These are phyloP conservation scores for Dendrolimus pini DNA, from an alignment of 2,888 invertebrate species.

Conservation along the genomic window DNA sequence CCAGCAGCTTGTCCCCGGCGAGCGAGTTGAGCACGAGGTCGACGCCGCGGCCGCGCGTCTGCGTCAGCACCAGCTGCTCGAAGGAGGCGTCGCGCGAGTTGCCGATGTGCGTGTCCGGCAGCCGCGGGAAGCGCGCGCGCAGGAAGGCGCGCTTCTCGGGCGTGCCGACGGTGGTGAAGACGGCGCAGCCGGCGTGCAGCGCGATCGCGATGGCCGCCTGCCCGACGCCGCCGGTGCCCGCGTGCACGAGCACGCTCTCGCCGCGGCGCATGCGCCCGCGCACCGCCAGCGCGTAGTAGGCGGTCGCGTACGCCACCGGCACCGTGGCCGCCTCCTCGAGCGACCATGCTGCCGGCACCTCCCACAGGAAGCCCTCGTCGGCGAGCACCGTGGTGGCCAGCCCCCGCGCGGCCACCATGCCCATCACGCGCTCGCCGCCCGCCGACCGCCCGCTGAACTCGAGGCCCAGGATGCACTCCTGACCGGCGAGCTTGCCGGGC, in stretches of 20 bases:
- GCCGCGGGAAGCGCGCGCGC: slow-evolving; percentile 85
- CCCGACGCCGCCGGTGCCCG: slow-evolving; percentile 97
- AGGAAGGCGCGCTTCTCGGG: slow-evolving; percentile 92
- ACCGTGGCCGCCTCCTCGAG: slow-evolving; percentile 96
- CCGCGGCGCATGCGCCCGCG: slow-evolving; percentile 91
- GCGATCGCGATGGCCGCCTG: slow-evolving; percentile 98
- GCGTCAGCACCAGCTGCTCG: slow-evolving; percentile 90
- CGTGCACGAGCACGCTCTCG: slow-evolving; percentile 93
- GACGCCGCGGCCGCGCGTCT: slow-evolving; percentile 93
- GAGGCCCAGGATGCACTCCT: slow-evolving; percentile 96
- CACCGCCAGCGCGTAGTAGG: slow-evolving; percentile 92
- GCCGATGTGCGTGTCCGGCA: slow-evolving; percentile 88
- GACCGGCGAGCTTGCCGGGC: slow-evolving; percentile 89
- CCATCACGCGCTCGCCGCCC: slow-evolving; percentile 90
- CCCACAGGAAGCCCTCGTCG: slow-evolving; percentile 91
- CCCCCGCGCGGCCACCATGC: slow-evolving; percentile 93
- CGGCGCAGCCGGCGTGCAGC: slow-evolving; percentile 90
- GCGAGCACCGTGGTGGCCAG: slow-evolving; percentile 93
- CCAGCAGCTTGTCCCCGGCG: slow-evolving; percentile 96
- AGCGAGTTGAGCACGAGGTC: slow-evolving; percentile 97
- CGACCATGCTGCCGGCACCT: slow-evolving; percentile 90
- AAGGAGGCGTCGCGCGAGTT: slow-evolving; percentile 95
- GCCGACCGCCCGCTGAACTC: slow-evolving; percentile 93
- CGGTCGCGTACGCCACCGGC: slow-evolving; percentile 95
- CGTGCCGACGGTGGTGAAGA: slow-evolving; percentile 95